Base-by-base conservation (phyloP, 2,888 invertebrate genomes). In the Sialis lutaria region DNA sequence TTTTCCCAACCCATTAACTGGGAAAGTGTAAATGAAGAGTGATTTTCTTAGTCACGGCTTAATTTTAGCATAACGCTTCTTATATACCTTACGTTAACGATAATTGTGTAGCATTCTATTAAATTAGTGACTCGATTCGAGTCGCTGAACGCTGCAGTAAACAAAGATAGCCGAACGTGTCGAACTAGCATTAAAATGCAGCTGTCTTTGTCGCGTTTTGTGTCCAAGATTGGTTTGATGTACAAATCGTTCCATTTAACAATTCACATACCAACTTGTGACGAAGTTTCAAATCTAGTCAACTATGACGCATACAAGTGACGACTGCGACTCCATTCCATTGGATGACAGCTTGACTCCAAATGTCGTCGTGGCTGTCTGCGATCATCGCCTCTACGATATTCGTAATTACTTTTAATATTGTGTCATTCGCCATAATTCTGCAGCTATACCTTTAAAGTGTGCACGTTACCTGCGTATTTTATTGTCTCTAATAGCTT, bases 61-160 rank as follows among this genome's bases (percentile, higher is more conserved):
- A 32, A 42, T 22, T 42, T 42, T 30, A 31, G 10, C 30, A 42
- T 42, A 42, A 42, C 42, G 42, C 32, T 42, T 42, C 42, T 42
- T 42, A 42, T 10, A 10, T 10, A 10, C 12, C 40, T 40, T 13
- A 42, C 42, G 42, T 42, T 42, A 42, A 42, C 42, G 42, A 42
- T 42, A 42, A 42, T 42, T 42, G 32, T 42, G 32, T 42, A 30
- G 30, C 42, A 42, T 42, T 42, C 31, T 42, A 42, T 42, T 42
- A 42, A 31, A 42, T 42, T 40, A 22, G 37, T 12, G 37, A 37
- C 37, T n/a, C 37, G 37, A 37, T 37, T 37, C 12, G 10, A 37
- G 37, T 12, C 8, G 37, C 12, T 12, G 37, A 37, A 37, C 37
- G 37, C 7, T 12, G 37, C 37, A 37, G 12, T 12, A 12, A 37